phyloP scores from a whole-genome alignment of 2,113 vertebrate genomes.

The Gavia stellata region DNA sequence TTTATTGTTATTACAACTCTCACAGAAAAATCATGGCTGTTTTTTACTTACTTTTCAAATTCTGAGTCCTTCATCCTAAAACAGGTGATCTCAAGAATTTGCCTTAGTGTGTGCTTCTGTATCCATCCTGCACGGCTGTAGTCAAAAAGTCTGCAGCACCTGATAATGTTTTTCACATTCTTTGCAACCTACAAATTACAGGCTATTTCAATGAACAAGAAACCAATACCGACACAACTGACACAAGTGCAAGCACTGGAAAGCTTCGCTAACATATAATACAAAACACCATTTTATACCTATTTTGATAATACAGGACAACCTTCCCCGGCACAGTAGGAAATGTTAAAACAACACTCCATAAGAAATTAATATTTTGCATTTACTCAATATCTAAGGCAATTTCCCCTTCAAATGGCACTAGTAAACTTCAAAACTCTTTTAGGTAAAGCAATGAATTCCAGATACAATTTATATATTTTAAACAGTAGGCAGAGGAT shows the following conservation, averaged over 20 bases:
- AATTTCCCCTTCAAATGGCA: conserved; percentile 36
- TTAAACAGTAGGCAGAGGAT: not conserved
- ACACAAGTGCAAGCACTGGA: not conserved
- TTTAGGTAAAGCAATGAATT: conserved; percentile 21
- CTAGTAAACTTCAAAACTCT: not conserved
- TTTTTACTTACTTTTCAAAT: conserved; percentile 62
- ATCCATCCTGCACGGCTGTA: conserved; percentile 46
- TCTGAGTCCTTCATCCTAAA: conserved; percentile 62
- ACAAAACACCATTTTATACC: not conserved
- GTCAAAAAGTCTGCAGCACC: conserved; percentile 65
- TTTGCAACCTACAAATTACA: conserved; percentile 54
- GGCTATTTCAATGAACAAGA: not conserved
- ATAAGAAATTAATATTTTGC: not conserved
- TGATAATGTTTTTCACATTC: conserved; percentile 64
- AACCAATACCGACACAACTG: not conserved
- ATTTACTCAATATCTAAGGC: conserved; percentile 15
- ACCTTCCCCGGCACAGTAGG: not conserved
- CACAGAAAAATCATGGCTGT: not conserved
- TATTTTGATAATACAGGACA: not conserved
- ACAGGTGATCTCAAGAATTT: conserved; percentile 60
- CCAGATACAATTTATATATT: not conserved
- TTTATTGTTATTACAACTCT: not conserved
- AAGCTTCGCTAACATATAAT: not conserved
- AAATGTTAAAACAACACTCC: not conserved
- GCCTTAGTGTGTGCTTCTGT: conserved; percentile 23